phyloP scores from a whole-genome alignment of 2,888 invertebrate species.

The Andrena praecox region DNA sequence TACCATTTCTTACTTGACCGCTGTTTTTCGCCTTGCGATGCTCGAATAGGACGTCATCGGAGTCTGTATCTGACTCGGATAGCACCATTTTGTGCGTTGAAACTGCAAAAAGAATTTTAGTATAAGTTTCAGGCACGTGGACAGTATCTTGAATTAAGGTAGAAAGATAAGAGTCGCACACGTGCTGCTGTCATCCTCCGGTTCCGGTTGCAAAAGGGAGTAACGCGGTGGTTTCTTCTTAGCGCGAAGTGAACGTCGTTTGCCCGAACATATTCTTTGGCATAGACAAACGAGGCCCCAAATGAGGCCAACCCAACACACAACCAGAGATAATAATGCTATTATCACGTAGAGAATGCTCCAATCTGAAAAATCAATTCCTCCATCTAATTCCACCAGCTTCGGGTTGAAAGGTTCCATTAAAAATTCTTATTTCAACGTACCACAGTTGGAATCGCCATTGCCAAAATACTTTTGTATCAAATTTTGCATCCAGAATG shows the following conservation, averaged over 20 bases:
- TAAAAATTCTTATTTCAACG: constrained; percentile 60
- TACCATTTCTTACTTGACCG: constrained; percentile 85
- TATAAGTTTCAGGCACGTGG: constrained; percentile 11
- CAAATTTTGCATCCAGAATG: constrained; percentile 98
- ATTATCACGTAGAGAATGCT: constrained; percentile 96
- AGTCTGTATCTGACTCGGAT: constrained; percentile 93
- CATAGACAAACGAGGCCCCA: constrained; percentile 89
- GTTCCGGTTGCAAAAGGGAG: constrained; percentile 87
- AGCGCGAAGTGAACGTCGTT: constrained; percentile 85
- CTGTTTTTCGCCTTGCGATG: constrained; percentile 88
- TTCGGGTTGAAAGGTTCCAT: not conserved
- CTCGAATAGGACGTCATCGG: constrained; percentile 92
- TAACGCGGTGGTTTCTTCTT: constrained; percentile 89
- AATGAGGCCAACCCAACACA: constrained; percentile 88
- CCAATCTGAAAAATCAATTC: constrained; percentile 89
- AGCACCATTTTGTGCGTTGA: constrained; percentile 87
- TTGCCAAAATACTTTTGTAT: constrained; percentile 88
- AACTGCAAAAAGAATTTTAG: constrained; percentile 84
- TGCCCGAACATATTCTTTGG: constrained; percentile 86
- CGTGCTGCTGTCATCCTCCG: constrained; percentile 88
- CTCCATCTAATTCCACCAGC: not conserved
- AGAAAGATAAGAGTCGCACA: constrained; percentile 85
- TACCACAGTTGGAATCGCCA: constrained; percentile 93
- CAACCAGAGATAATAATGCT: constrained; percentile 87
- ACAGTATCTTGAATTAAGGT: not conserved